Percentiles rank a stretch among this genome's conserved stretches.
Conservation (phyloP, 2,888 invertebrate genomes). For the Chrysopilus asiliformis region DNA sequence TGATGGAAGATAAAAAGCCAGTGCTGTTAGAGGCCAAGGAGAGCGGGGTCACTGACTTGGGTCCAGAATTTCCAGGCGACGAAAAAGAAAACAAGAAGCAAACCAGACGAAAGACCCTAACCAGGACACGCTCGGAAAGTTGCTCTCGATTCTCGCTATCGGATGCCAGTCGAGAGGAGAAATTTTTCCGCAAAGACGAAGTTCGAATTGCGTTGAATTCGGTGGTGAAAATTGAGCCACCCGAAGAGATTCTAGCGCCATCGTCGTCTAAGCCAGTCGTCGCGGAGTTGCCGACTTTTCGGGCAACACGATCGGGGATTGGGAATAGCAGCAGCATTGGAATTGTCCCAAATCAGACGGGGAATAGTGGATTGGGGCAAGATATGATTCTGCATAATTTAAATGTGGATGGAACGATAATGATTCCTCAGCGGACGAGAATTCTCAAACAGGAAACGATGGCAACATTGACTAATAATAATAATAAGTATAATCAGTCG, state of each 20-base stretch:
- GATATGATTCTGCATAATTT: no score
- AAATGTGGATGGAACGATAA: no score
- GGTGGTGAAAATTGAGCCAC: conserved; percentile 22
- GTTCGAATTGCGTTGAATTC: conserved; percentile 12
- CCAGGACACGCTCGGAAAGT: conserved; percentile 8
- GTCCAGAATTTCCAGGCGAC: conserved; percentile 1
- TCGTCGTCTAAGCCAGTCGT: no score
- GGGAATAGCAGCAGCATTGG: no score
- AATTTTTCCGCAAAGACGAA: conserved; percentile 26
- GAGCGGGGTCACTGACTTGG: background rate
- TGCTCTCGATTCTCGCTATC: conserved; percentile 10
- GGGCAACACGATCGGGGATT: no score
- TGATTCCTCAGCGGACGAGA: no score
- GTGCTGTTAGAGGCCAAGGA: conserved; percentile 2
- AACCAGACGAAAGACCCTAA: conserved; percentile 9
- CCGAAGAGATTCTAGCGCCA: conserved; percentile 17
- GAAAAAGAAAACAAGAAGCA: conserved; percentile 11
- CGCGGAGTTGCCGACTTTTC: no score
- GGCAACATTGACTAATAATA: no score
- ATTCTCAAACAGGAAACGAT: no score
- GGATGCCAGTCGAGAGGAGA: conserved; percentile 18
- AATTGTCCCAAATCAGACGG: no score
- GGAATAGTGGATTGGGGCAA: no score
- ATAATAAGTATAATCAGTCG: no score
- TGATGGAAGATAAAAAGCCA: conserved; percentile 25